phyloP scores from a whole-genome alignment of 2,888 invertebrate genomes.

The Neoitamus cyanurus region DNA sequence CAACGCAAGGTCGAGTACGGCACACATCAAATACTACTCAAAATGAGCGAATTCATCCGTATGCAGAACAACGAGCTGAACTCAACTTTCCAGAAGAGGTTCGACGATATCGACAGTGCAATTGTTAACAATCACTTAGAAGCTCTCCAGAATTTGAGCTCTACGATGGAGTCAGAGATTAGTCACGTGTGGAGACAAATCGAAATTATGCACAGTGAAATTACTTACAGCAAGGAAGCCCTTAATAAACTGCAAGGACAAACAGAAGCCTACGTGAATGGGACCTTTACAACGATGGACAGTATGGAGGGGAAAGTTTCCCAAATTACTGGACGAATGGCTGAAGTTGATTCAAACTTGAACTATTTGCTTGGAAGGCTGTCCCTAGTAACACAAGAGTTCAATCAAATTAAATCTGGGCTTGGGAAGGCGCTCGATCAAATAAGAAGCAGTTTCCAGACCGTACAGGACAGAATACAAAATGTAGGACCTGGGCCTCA shows the following conservation, averaged over 20 bases:
- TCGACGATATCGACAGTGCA: constrained; percentile 76
- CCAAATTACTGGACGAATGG: constrained; percentile 80
- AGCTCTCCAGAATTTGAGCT: constrained; percentile 78
- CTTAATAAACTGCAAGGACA: constrained; percentile 80
- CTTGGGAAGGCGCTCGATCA: constrained; percentile 79
- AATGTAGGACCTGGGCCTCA: constrained; percentile 73
- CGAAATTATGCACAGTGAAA: constrained; percentile 87
- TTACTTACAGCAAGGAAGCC: constrained; percentile 78
- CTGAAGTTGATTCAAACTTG: constrained; percentile 82
- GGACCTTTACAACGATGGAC: constrained; percentile 79
- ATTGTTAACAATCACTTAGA: constrained; percentile 79
- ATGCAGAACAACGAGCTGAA: constrained; percentile 75
- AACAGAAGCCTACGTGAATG: constrained; percentile 83
- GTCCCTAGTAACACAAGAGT: constrained; percentile 85
- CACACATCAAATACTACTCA: constrained; percentile 82
- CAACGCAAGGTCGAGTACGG: constrained; percentile 88
- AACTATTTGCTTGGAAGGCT: constrained; percentile 84
- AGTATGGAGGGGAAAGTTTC: constrained; percentile 83
- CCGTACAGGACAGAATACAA: constrained; percentile 70
- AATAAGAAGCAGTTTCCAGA: constrained; percentile 74
- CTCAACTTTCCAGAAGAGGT: constrained; percentile 73
- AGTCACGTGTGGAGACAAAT: constrained; percentile 91
- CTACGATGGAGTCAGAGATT: constrained; percentile 82
- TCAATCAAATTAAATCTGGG: constrained; percentile 81
- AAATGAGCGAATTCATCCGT: constrained; percentile 77